These are phyloP conservation scores for Episyrphus balteatus DNA, from an alignment of 1,140 invertebrate species.

Conservation along the genomic window DNA sequence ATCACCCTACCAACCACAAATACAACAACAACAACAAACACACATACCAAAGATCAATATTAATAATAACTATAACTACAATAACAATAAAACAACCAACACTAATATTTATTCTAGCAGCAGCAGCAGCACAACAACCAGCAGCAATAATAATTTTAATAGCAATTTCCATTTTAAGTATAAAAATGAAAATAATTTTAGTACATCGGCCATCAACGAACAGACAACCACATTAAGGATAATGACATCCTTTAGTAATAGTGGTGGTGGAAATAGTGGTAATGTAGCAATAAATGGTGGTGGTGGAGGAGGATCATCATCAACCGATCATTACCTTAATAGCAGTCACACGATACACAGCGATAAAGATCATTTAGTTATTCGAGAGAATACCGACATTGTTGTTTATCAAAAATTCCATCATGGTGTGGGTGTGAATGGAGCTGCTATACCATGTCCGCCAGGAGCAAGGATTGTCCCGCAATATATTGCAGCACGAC, in stretches of 20 bases:
- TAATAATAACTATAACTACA: constrained; percentile 2
- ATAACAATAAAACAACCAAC: constrained; percentile 6
- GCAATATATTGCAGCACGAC: background rate
- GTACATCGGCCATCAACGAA: no score
- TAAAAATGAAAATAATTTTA: no score
- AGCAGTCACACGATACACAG: constrained; percentile 6
- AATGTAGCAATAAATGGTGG: no score
- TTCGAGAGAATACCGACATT: constrained; percentile 26
- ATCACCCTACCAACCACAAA: constrained; percentile 7
- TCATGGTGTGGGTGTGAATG: constrained; percentile 6
- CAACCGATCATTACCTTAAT: background rate
- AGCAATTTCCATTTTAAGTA: background rate
- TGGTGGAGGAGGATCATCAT: constrained; percentile 11
- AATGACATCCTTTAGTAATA: no score
- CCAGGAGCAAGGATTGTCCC: constrained; percentile 23
- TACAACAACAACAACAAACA: constrained; percentile 15
- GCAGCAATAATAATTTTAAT: constrained; percentile 14
- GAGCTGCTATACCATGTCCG: constrained; percentile 9
- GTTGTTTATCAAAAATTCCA: constrained; percentile 15
- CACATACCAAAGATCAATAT: background rate
- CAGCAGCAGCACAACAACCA: constrained; percentile 20
- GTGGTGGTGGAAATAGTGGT: no score
- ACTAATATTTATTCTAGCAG: background rate
- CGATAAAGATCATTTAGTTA: constrained; percentile 14
- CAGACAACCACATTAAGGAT: no score